Percentiles rank a stretch among this genome's conserved stretches.
Evolutionary conservation across 2,797 vertebrate genomes (phyloP).

Genomic region (Yasuhikotakia modesta): DNA sequence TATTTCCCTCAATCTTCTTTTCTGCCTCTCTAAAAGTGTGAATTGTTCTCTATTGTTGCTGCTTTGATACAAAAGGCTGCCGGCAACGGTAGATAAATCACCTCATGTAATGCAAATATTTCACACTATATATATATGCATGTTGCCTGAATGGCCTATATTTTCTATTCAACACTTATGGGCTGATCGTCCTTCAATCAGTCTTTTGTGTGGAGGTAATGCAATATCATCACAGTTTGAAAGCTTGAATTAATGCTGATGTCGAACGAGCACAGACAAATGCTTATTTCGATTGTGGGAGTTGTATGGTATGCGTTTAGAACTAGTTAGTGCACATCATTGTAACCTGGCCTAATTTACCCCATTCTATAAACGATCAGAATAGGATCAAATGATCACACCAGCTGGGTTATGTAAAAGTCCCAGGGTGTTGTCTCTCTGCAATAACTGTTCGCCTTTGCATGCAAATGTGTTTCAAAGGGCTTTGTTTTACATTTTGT

Average conservation of each 20-base stretch:
- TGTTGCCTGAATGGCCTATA: not conserved
- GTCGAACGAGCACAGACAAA: not conserved
- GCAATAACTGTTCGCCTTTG: not conserved
- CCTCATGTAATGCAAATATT: not conserved
- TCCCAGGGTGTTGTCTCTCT: conserved; percentile 1
- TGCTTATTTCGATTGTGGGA: not conserved
- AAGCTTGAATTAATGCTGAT: not conserved
- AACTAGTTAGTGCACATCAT: conserved; percentile 9
- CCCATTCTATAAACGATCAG: not conserved
- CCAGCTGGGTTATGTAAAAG: conserved; percentile 7
- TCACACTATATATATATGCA: not conserved
- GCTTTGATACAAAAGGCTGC: not conserved
- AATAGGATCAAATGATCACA: not conserved
- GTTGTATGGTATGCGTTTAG: conserved; percentile 17
- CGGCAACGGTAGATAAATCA: not conserved
- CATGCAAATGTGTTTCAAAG: not conserved
- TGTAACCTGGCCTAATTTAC: not conserved
- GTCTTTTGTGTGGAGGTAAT: conserved; percentile 6
- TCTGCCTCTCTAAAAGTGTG: conserved; percentile 2
- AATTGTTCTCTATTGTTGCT: not conserved
- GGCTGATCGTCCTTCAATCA: not conserved
- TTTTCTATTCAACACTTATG: not conserved
- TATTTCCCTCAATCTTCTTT: not conserved
- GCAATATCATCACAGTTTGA: not conserved
- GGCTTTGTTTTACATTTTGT: not conserved